Evolutionary conservation across 2,888 invertebrate species (phyloP), one percentile per base, ranked within the genome.

Genomic region (Ichneumoninae sp.): DNA sequence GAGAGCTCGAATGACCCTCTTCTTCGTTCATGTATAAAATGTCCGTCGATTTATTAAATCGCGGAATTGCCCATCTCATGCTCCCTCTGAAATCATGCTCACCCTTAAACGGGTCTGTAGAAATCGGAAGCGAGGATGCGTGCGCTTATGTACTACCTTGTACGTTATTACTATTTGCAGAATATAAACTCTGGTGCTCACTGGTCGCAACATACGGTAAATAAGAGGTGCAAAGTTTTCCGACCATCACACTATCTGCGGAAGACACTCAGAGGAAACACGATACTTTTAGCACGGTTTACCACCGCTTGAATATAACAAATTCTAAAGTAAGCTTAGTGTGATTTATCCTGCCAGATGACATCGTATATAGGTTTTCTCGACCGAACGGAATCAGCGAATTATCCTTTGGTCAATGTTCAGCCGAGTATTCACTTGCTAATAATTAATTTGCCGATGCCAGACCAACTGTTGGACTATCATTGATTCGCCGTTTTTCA

Each of bases 211-310:
- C 62, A 81, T 78, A 72, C 80, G 62, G 80, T 84, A 77, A 84
- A 84, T 84, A 84, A 77, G 80, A 76, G 71, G 76, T 76, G 80
- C 80, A 84, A 82, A 84, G 71, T 82, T 84, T 84, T 84, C 82
- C 57, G 36, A 76, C 75, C 71, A 50, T 82, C 16, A 54, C n/a
- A 70, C 82, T 82, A 84, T 84, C 84, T 84, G 60, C 78, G 33
- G 71, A 71, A 71, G 40, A 82, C 84, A 84, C 82, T 79, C 81
- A 52, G 65, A 40, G 33, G 22, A 57, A 69, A 69, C 47, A 62
- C 40, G 71, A 65, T 10, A 44, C 66, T 57, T 57, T 57, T 26
- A 19, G 26, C 57, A 13, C 22, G 13, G 8, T 26, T 3, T n/a
- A 22, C 47, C 22, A 36, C 47, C 60, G 60, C 75, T 76, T 50